A percentile compares a stretch with the other conserved stretches of the same genome.
Conservation (phyloP, 2,888 invertebrate species). For the Ditylenchus weischeri region DNA sequence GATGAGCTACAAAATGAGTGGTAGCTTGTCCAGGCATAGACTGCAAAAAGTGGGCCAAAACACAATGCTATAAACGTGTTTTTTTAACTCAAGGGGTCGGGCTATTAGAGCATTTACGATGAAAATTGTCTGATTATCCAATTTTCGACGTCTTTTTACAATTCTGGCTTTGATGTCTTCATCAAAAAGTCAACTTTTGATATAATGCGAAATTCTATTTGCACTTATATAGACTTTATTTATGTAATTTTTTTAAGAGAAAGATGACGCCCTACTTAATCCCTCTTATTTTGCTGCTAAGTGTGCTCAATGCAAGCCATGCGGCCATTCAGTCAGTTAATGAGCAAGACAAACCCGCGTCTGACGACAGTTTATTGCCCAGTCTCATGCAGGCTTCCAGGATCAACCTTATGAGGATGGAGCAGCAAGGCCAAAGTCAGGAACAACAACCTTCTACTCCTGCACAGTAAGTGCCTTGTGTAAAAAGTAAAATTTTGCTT, state of each 20-base stretch:
- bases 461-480: neutral
- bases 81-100: no score
- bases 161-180: no score
- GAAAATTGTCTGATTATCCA: no score
- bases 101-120: neutral
- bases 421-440: neutral
- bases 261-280: neutral
- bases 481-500: no score
- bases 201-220: no score
- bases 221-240: neutral
- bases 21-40: no score
- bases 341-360: conserved; percentile 3
- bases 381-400: conserved; percentile 6
- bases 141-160: no score
- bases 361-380: neutral
- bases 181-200: no score
- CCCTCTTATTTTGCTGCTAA: neutral
- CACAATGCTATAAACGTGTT: no score
- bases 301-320: neutral
- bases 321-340: neutral
- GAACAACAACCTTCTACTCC: conserved; percentile 1
- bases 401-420: neutral
- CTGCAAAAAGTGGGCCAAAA: no score
- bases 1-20: no score
- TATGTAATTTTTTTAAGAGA: neutral